phyloP scores from a whole-genome alignment of 2,113 vertebrate species.

The Jacana jacana region DNA sequence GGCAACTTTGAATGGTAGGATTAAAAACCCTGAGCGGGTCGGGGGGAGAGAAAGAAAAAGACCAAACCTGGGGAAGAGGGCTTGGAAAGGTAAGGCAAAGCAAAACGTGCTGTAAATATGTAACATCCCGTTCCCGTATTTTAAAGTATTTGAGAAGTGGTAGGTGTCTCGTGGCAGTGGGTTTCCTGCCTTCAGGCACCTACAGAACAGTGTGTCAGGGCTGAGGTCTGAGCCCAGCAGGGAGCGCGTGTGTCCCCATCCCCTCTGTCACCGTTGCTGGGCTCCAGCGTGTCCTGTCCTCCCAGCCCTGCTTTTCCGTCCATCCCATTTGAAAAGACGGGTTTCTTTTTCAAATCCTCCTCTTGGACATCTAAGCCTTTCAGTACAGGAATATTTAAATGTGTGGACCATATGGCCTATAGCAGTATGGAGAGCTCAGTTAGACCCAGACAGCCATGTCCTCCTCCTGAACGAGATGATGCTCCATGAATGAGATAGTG shows the following conservation, averaged over 20 bases:
- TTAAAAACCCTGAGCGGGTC: too few relatives aligned
- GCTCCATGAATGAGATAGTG: accelerated
- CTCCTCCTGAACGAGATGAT: background rate
- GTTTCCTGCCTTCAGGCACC: background rate
- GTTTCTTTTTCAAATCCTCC: background rate
- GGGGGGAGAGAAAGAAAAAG: too few relatives aligned
- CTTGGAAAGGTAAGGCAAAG: background rate
- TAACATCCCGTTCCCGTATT: background rate
- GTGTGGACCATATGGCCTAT: background rate
- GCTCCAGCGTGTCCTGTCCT: background rate
- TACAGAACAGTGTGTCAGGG: background rate
- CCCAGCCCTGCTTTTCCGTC: background rate
- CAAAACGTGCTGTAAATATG: background rate
- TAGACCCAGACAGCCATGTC: accelerated
- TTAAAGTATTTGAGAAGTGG: background rate
- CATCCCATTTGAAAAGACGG: accelerated
- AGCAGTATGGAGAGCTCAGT: background rate
- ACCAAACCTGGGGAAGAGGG: too few relatives aligned
- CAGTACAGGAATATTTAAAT: background rate
- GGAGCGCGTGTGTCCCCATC: accelerated
- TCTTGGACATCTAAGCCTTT: background rate
- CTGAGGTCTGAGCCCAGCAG: background rate
- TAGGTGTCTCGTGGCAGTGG: background rate
- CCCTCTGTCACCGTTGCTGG: background rate
- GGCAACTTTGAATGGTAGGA: background rate